A percentile compares a stretch with the other conserved stretches of the same genome.
phyloP scores from a whole-genome alignment of 2,113 vertebrate species.

The Mystacornis crossleyi region DNA sequence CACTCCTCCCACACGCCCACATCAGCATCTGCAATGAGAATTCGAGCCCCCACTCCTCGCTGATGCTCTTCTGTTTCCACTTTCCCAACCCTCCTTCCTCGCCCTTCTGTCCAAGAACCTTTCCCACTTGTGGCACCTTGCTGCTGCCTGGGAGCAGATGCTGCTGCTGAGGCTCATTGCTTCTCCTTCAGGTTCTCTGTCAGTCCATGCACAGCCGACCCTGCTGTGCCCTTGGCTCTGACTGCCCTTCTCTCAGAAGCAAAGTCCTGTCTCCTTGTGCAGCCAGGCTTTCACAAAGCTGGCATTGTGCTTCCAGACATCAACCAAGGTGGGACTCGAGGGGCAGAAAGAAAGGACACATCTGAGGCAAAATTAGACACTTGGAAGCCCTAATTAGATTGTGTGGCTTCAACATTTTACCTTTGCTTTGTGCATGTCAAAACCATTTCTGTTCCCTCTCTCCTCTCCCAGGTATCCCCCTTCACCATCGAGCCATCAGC shows the following conservation, averaged over 20 bases:
- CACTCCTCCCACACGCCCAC: neutral
- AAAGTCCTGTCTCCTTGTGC: neutral
- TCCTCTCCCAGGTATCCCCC: conserved; percentile 67
- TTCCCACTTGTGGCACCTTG: neutral
- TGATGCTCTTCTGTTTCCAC: neutral
- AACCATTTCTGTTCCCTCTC: neutral
- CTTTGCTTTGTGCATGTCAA: neutral
- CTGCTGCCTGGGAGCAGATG: neutral
- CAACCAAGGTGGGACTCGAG: neutral
- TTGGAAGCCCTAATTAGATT: neutral
- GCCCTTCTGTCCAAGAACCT: neutral
- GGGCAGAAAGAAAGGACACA: neutral
- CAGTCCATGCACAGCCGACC: neutral
- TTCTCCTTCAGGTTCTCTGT: neutral
- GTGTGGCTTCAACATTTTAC: neutral
- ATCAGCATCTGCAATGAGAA: neutral
- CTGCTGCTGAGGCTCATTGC: neutral
- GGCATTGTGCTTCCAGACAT: neutral
- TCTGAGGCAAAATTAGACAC: neutral
- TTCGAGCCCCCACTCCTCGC: neutral
- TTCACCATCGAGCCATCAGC: conserved; percentile 77
- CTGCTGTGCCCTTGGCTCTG: neutral
- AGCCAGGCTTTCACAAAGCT: neutral
- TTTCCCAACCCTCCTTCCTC: neutral
- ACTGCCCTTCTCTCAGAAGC: neutral